These are phyloP conservation scores for Caerostris darwini DNA, from an alignment of 1,140 invertebrate species.

Conservation along the genomic window DNA sequence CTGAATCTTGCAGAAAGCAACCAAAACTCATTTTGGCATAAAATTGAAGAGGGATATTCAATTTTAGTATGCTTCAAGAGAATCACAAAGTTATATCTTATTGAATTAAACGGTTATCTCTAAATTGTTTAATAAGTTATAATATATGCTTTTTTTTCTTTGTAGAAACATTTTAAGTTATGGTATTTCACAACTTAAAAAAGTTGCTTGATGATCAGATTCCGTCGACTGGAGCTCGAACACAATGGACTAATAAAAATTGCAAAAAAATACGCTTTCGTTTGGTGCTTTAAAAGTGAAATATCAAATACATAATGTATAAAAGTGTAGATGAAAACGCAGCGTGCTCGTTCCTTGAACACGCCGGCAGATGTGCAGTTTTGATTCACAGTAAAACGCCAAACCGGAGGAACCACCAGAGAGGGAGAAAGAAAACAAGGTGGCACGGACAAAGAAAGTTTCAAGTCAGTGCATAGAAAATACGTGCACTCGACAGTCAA, in stretches of 20 bases:
- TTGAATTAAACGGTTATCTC: no score
- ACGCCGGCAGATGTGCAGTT: not conserved
- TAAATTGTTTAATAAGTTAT: no score
- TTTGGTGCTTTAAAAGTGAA: constrained; percentile 42
- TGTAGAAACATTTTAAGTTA: no score
- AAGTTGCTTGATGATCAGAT: not conserved
- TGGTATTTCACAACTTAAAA: no score
- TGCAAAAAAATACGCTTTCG: constrained; percentile 4
- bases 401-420: not conserved
- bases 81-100: no score
- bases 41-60: no score
- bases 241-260: constrained; percentile 31
- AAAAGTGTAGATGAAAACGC: constrained; percentile 42
- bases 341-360: not conserved
- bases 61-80: no score
- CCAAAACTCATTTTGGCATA: no score
- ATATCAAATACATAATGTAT: constrained; percentile 34
- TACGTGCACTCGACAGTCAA: constrained; percentile 45
- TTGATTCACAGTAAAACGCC: not conserved
- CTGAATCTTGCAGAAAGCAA: no score
- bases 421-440: not conserved
- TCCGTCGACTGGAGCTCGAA: not conserved
- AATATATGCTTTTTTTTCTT: no score
- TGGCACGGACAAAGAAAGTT: constrained; percentile 38
- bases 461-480: constrained; percentile 57